Evolutionary conservation across 2,797 vertebrate genomes (phyloP).

Genomic region (Centropyge bicolor): DNA sequence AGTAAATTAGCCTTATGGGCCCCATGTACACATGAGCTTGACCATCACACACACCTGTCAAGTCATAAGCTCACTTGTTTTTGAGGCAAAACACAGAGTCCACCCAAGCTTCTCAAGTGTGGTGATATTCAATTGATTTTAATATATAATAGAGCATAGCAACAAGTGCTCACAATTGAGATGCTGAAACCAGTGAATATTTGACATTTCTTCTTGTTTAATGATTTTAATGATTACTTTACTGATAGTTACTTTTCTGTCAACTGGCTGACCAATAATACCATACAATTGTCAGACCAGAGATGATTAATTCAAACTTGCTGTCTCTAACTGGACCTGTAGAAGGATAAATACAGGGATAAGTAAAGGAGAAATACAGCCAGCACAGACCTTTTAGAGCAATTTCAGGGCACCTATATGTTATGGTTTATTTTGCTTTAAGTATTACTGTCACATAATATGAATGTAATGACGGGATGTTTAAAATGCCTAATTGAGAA

Average conservation of each 20-base stretch:
- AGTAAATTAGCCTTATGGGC: slow-evolving; percentile 59
- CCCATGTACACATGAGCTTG: slow-evolving; percentile 40
- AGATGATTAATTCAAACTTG: not conserved
- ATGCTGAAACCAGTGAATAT: not conserved
- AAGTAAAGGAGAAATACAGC: not conserved
- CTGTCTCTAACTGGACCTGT: not conserved
- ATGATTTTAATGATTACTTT: not conserved
- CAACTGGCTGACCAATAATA: not conserved
- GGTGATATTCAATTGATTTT: not conserved
- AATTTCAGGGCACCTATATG: not conserved
- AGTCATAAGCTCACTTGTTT: slow-evolving; percentile 11
- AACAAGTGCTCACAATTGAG: not conserved
- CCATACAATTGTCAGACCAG: no score
- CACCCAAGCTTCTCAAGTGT: no score
- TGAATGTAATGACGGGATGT: slow-evolving; percentile 1
- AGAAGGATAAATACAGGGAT: not conserved
- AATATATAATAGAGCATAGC: not conserved
- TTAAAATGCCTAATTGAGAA: slow-evolving; percentile 10
- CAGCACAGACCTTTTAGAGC: not conserved
- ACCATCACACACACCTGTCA: slow-evolving; percentile 55
- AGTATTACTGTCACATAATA: not conserved
- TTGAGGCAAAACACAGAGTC: no score
- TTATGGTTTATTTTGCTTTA: not conserved
- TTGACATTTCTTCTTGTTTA: not conserved
- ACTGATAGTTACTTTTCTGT: not conserved